A percentile compares a stretch with the other conserved stretches of the same genome.
Evolutionary conservation across 2,113 vertebrate genomes (phyloP).

Genomic region (Pomatostomus ruficeps): DNA sequence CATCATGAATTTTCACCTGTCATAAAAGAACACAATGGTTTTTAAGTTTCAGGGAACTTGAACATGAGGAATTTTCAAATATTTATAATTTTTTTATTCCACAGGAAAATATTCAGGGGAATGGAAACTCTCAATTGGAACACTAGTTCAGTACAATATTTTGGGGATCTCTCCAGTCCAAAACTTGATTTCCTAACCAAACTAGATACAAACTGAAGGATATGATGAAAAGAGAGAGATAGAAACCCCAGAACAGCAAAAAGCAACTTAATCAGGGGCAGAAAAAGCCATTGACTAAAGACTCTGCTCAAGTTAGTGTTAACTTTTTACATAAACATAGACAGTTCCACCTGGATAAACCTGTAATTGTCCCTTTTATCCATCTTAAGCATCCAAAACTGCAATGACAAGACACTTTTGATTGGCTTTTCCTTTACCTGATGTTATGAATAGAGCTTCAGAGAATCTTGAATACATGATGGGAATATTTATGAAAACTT

Average conservation of each 20-base stretch:
- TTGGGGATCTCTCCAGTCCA: background rate
- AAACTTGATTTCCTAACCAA: background rate
- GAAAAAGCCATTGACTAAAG: accelerated
- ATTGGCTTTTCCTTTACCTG: background rate
- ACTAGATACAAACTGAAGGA: background rate
- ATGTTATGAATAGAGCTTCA: background rate
- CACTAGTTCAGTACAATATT: background rate
- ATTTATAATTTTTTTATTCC: background rate
- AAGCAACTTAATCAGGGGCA: background rate
- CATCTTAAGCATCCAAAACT: background rate
- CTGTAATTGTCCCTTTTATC: background rate
- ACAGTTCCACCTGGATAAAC: background rate
- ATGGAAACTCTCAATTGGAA: background rate
- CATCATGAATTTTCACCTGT: background rate
- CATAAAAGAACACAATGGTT: background rate
- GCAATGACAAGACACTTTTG: background rate
- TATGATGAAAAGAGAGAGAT: background rate
- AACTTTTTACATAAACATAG: background rate
- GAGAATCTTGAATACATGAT: background rate
- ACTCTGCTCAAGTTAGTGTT: background rate
- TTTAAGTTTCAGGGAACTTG: background rate
- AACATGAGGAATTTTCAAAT: background rate
- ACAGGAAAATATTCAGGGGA: background rate
- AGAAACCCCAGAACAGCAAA: background rate
- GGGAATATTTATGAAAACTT: background rate